Evolutionary conservation across 2,113 vertebrate genomes (phyloP).

Genomic region (Tenrec ecaudatus): DNA sequence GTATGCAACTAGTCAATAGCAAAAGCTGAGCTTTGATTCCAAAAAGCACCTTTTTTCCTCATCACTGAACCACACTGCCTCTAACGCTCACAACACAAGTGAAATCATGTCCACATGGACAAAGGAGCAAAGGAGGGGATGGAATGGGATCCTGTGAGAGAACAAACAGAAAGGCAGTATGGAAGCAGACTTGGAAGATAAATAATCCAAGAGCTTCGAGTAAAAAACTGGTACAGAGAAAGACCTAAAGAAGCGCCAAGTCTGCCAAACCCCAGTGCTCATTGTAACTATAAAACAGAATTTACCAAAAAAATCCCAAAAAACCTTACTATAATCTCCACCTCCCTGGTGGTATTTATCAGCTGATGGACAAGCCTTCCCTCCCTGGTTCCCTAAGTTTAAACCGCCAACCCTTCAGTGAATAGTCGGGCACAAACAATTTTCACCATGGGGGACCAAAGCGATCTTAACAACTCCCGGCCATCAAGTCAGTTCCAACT

Average conservation of each 20-base stretch:
- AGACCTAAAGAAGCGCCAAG: not conserved
- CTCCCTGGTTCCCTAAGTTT: too few species aligned
- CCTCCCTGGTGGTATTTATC: not conserved
- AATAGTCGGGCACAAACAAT: too few species aligned
- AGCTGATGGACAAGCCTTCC: too few species aligned
- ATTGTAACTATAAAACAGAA: not conserved
- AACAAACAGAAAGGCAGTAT: not conserved
- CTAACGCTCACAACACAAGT: not conserved
- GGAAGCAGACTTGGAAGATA: not conserved
- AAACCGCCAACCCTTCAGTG: too few species aligned
- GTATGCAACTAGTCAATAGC: not conserved
- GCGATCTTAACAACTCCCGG: too few species aligned
- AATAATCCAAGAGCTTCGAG: not conserved
- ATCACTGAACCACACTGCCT: not conserved
- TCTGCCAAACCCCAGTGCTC: not conserved
- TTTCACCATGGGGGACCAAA: too few species aligned
- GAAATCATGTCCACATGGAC: not conserved
- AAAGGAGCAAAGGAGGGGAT: not conserved
- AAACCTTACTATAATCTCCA: not conserved
- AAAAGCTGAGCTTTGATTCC: not conserved
- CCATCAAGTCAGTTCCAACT: too few species aligned
- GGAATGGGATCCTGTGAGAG: not conserved
- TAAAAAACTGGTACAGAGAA: not conserved
- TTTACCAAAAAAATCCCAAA: not conserved
- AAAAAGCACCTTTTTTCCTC: not conserved